phyloP scores from a whole-genome alignment of 2,888 invertebrate genomes.

The Macrophya alboannulata region DNA sequence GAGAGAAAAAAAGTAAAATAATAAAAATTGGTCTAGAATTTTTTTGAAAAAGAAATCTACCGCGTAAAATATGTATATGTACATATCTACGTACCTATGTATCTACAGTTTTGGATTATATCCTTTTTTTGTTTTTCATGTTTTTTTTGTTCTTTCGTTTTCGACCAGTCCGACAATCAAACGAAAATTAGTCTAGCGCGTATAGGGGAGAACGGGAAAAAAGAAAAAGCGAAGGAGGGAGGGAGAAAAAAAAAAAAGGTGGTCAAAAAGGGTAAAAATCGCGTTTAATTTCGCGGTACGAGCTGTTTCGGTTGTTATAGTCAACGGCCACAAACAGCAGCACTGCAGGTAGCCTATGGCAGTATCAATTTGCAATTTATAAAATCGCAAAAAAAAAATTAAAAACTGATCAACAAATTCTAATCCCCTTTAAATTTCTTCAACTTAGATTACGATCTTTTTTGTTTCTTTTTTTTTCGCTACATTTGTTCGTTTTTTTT shows the following conservation, averaged over 20 bases:
- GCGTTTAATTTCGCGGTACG: neutral
- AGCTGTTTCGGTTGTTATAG: neutral
- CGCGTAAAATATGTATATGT: too few species aligned
- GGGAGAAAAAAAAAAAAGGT: neutral
- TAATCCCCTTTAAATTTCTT: too few species aligned
- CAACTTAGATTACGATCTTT: too few species aligned
- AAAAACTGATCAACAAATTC: too few species aligned
- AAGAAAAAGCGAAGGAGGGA: neutral
- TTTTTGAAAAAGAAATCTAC: too few species aligned
- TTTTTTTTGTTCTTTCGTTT: conserved; percentile 42
- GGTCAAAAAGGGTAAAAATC: conserved; percentile 51
- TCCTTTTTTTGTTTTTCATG: too few species aligned
- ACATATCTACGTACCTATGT: too few species aligned
- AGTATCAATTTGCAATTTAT: conserved; percentile 28
- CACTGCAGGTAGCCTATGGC: neutral
- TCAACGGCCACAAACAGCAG: neutral
- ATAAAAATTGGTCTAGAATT: too few species aligned
- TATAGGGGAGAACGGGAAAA: conserved; percentile 36
- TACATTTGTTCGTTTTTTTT: conserved; percentile 52
- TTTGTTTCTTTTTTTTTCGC: too few species aligned
- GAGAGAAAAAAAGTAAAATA: too few species aligned
- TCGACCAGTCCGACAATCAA: conserved; percentile 67
- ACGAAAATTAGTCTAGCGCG: conserved; percentile 71
- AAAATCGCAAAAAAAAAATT: neutral
- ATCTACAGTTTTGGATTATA: too few species aligned